Conservation (phyloP, 2,797 vertebrate genomes). For the Oreochromis grahami region DNA sequence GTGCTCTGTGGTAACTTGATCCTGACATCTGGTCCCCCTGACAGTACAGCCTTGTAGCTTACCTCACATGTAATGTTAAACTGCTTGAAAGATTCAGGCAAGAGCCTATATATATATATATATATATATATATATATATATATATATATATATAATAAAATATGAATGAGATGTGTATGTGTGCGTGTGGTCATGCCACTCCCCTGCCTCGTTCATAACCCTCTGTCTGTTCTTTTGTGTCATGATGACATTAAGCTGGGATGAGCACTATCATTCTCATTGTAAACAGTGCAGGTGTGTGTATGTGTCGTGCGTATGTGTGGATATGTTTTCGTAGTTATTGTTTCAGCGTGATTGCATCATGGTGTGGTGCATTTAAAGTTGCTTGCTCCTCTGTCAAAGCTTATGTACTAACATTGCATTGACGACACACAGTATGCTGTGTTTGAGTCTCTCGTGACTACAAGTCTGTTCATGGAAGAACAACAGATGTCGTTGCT, state of each 20-base stretch:
- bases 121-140: too few relatives aligned
- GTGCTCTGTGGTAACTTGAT: background rate
- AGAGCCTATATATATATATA: background rate
- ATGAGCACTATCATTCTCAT: constrained; percentile 56
- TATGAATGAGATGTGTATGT: background rate
- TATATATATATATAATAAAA: too few relatives aligned
- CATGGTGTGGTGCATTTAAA: constrained; percentile 52
- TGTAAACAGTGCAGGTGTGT: constrained; percentile 42
- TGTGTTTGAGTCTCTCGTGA: background rate
- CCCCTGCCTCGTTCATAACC: constrained; percentile 21
- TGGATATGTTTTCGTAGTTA: constrained; percentile 31
- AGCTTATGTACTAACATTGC: constrained; percentile 50
- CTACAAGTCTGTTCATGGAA: background rate
- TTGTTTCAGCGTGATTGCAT: constrained; percentile 45
- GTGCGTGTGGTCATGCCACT: constrained; percentile 2
- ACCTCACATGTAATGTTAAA: background rate
- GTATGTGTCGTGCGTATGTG: background rate
- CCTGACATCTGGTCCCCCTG: background rate
- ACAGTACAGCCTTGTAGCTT: background rate
- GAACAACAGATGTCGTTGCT: background rate
- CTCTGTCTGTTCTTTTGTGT: background rate
- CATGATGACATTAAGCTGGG: constrained; percentile 32
- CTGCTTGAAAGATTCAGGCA: background rate
- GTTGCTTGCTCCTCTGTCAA: constrained; percentile 49
- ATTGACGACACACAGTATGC: background rate